Evolutionary conservation across 2,797 vertebrate species (phyloP), one percentile per base, ranked within the genome.

Genomic region (Aphelocoma californica): DNA sequence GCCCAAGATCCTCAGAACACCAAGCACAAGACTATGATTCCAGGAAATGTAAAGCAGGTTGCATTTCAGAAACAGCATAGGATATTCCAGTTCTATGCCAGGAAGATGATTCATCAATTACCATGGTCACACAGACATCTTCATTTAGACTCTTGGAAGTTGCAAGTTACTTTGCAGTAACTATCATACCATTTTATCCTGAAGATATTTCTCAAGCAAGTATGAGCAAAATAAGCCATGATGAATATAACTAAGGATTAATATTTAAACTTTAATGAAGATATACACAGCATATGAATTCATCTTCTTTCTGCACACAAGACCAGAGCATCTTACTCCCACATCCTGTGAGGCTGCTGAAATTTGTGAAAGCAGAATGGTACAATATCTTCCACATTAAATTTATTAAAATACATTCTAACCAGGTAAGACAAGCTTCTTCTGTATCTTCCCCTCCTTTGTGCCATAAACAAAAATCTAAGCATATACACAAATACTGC

Each of bases 61-160:
- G 44, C 73, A 77, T 73, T 93, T 75, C 82, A 91, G 80, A 94
- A 88, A 67, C 44, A 64, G 66, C 13, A 26, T 60, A 66, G 82
- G 85, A 86, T 94, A 92, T 90, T 81, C 87, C 62, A 91, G 56
- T 14, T 60, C 85, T 84, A 44, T 91, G 88, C 92, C 94, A 94
- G 88, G 90, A 95, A 95, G 90, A 85, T 94, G 90, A 95, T 87
- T 96, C 93, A 95, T 70, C 25, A 2, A 60, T 84, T 79, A 54
- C 62, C 88, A 80, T 75, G 69, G 82, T 81, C 86, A 89, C 67
- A 40, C 17, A 79, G 31, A 42, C 32, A 84, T 57, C 61, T 71
- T 84, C 4, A 6, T 70, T 92, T 81, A 81, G 42, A 58, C 31
- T 91, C 74, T 14, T 70, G 20, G 61, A 90, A 92, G 44, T 5